Base-by-base conservation (phyloP, 2,113 vertebrate genomes). In the Hoplias malabaricus region DNA sequence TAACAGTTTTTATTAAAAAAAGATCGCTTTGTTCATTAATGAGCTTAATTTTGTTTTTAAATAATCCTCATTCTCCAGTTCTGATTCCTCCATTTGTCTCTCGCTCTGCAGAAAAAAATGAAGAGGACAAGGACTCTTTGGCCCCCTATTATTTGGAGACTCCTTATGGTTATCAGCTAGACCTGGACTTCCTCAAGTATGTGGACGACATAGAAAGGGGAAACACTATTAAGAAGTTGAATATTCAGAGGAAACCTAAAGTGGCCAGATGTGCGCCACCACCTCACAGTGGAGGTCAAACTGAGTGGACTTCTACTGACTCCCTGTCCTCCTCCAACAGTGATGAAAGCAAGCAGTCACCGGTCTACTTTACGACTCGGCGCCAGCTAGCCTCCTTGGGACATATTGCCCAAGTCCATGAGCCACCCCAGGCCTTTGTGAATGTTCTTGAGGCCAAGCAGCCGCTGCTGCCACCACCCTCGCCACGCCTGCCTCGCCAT, bases 141-240 rank as follows among this genome's bases (percentile, higher is more conserved):
- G 92, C 91, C 33, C 91, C 94, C 1, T 99, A 98, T 86, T 96
- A 93, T 89, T 93, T 99, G 93, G 97, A 99, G 87, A 99, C 97
- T 0, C 97, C 98, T n/a, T 99, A 99, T 0, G 98, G 98, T 79
- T 99, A 94, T 84, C 97, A 99, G 85, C 78, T 99, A 86, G 98
- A 99, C 88, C 89, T 99, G 90, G 97, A 99, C 87, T 99, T 99
- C 86, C 94, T 99, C 67, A 99, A 99, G 82, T 99, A 98, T 56
- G 98, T 99, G 83, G 95, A 99, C 63, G 97, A 99, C 90, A 99
- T 99, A 73, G 95, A 99, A 84, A 92, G 96, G 86, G 98, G 98
- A 73, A 96, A 98, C 87, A 97, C 97, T 5, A 94, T 99, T 80
- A 98, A 93, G 87, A 98, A 96, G 88, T 82, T 98, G 73, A 97